Evolutionary conservation across 2,888 invertebrate genomes (phyloP), one percentile per base, ranked within the genome.

Genomic region (Saturnia pavonia): DNA sequence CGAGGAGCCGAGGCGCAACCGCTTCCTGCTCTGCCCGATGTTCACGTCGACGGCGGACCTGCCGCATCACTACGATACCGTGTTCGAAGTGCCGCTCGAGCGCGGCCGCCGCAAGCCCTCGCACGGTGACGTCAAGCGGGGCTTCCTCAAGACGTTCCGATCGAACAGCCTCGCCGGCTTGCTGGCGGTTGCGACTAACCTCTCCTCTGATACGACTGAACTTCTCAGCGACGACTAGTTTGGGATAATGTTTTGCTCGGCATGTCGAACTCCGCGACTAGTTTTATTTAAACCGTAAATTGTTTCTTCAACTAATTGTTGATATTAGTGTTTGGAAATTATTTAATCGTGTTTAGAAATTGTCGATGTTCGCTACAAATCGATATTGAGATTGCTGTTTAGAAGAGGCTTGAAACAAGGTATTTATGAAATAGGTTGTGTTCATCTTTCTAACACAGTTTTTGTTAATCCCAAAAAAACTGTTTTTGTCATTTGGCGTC

Each of bases 41-140:
- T 96, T 94, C 95, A 94, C 91, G 19, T 85, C 87, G 66, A 73
- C 85, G 16, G 79, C 87, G 7, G 87, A 87, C 51, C 54, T 86
- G 68, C 95, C 95, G 68, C 94, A 95, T 72, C 87, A 86, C 79
- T 95, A 95, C 85, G 95, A 94, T 78, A 94, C 95, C 11, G 94
- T 95, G 68, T 95, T 94, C 82, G 89, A 93, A 63, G 91, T 83
- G 25, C 82, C 82, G 34, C 70, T 74, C 34, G 82, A 79, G n/a
- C 66, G 67, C 7, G n/a, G 42, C 54, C 40, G 54, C 19, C 65
- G 65, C 48, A 65, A 70, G 42, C 42, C 40, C 27, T 14, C 43
- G n/a, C 57, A 90, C 90, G 34, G 34, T 34, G 34, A 34, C 34
- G 34, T 34, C 34, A 34, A 34, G 6, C 80, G 82, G 66, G 86